Conservation (phyloP, 2,888 invertebrate species). For the Clitarchus hookeri region DNA sequence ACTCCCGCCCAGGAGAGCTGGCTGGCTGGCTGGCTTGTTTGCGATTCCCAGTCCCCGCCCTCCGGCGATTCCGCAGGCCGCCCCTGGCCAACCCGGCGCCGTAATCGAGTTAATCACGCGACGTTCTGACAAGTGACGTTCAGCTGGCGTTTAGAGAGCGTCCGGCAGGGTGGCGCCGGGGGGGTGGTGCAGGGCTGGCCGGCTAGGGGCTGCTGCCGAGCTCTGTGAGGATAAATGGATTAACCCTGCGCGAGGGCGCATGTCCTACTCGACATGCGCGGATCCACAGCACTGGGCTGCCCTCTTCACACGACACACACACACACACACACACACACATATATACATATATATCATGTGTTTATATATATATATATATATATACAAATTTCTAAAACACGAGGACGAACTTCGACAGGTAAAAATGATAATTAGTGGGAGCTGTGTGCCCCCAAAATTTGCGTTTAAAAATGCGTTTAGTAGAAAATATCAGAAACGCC, state of each 20-base stretch:
- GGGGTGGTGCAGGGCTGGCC: neutral
- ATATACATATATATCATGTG: too few species aligned
- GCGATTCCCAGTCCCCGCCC: too few species aligned
- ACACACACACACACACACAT: too few species aligned
- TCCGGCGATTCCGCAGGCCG: neutral
- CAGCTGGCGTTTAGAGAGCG: slow-evolving; percentile 5
- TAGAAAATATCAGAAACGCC: too few species aligned
- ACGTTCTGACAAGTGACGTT: slow-evolving; percentile 8
- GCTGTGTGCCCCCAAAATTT: too few species aligned
- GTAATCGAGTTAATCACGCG: slow-evolving; percentile 2
- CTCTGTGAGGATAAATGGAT: neutral
- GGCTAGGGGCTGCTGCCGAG: neutral
- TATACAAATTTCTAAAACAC: too few species aligned
- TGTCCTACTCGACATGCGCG: neutral
- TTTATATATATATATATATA: too few species aligned
- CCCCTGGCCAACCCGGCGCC: neutral
- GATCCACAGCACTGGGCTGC: neutral
- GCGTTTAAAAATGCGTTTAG: too few species aligned
- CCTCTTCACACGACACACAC: neutral
- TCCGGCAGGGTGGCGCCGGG: neutral
- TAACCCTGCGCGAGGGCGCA: neutral
- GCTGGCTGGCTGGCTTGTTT: too few species aligned
- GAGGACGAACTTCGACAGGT: too few species aligned
- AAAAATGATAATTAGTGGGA: too few species aligned
- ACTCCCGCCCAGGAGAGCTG: neutral